Base-by-base conservation (phyloP, 23 tunicate species). In the Phallusia fumigata region DNA sequence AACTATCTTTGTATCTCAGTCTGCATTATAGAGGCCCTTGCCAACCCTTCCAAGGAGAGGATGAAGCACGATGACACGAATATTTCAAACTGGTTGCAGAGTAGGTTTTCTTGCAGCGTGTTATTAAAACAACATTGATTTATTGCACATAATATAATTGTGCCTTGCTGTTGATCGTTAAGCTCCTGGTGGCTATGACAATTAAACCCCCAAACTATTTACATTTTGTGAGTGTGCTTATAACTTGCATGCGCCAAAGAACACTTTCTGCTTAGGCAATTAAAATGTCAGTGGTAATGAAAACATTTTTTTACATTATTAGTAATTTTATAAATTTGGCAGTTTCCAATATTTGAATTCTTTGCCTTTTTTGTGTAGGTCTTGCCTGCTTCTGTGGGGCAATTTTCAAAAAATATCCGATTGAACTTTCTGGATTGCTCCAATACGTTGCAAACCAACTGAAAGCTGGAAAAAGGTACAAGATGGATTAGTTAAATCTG, bases 51-150 rank as follows among this genome's bases (percentile, higher is more conserved):
- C 0, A 96, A 96, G 75, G 99, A 96, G 73, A 65, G 93, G 78
- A 96, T 96, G 99, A 96, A 96, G 73, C 87, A 88, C 65, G 99
- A 96, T 69, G 99, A 91, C 86, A 96, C 99, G 19, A 96, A 91
- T 49, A 96, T 96, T 11, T 96, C 99, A 19, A 95, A 96, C 75
- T 96, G 99, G 99, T 85, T 96, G 22, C 96, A 96, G 78, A 91
- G 96, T 92, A 78, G 79, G 87, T 16, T 50, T 82, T 40, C 8
- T 40, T 40, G 47, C 10, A 32, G 5, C 10, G 47, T 40, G 47
- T 40, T 10, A 3, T 5, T 3, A 3, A 40, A 40, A 40, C 47
- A 3, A 40, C 10, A 5, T 3, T 3, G 8, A 40, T 40, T 40
- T 40, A 40, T 40, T 40, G 47, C 10, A 40, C 10, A 10, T 40